phyloP scores from a whole-genome alignment of 2,797 vertebrate species.

The Ptychobarbus kaznakovi region DNA sequence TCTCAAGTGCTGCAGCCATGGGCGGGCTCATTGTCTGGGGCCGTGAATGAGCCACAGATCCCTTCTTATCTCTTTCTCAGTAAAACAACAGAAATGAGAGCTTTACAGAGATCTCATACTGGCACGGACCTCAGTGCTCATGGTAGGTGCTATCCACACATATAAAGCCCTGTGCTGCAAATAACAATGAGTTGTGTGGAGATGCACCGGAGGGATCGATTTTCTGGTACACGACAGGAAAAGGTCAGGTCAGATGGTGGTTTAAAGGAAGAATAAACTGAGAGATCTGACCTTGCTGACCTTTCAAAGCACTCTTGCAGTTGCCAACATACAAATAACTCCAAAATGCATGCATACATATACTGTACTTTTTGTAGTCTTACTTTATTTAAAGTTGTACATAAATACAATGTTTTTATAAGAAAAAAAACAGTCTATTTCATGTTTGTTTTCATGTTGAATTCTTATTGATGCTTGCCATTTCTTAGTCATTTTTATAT shows the following conservation, averaged over 20 bases:
- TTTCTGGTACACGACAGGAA: constrained; percentile 6
- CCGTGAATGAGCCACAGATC: constrained; percentile 15
- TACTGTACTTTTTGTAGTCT: background rate
- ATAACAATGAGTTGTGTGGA: background rate
- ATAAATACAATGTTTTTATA: too few species aligned
- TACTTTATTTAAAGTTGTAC: too few species aligned
- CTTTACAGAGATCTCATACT: constrained; percentile 36
- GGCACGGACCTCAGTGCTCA: background rate
- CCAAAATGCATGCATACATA: background rate
- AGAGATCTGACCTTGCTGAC: background rate
- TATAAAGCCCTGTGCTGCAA: background rate
- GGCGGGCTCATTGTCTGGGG: constrained; percentile 34
- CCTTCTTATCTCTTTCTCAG: constrained; percentile 6
- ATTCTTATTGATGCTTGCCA: too few species aligned
- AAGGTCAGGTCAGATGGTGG: constrained; percentile 22
- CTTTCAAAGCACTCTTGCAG: background rate
- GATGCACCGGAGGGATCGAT: background rate
- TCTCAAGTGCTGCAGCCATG: constrained; percentile 40
- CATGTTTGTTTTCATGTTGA: too few species aligned
- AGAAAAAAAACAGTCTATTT: too few species aligned
- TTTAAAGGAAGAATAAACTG: background rate
- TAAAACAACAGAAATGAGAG: constrained; percentile 17
- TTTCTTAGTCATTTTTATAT: too few species aligned
- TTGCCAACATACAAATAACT: background rate
- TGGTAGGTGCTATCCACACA: background rate